phyloP scores from a whole-genome alignment of 2,113 vertebrate genomes.

The Chrysemys picta region DNA sequence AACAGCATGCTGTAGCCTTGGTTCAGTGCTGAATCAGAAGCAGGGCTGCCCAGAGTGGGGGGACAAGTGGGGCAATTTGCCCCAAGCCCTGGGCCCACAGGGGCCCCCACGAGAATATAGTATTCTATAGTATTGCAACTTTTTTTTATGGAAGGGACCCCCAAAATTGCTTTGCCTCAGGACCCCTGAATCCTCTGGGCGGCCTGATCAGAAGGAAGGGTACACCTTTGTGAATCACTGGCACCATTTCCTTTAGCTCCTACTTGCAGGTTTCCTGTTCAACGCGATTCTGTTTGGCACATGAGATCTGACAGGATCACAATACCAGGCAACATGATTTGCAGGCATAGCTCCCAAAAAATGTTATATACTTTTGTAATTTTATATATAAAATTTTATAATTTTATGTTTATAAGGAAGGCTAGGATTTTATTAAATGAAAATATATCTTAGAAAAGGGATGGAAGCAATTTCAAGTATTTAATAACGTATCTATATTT shows the following conservation, averaged over 20 bases:
- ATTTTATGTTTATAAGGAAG: slow-evolving; percentile 25
- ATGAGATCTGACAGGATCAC: not conserved
- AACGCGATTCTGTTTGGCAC: not conserved
- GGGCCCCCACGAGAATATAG: no score
- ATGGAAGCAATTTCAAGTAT: not conserved
- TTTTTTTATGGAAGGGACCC: no score
- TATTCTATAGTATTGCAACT: no score
- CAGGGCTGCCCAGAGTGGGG: no score
- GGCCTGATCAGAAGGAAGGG: not conserved
- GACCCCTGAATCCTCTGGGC: no score
- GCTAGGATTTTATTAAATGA: not conserved
- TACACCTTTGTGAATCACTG: not conserved
- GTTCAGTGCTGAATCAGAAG: not conserved
- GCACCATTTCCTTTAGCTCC: not conserved
- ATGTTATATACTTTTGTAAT: slow-evolving; percentile 15
- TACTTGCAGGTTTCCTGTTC: not conserved
- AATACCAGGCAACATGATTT: not conserved
- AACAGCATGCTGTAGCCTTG: not conserved
- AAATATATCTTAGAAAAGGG: not conserved
- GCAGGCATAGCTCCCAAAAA: not conserved
- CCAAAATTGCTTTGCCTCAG: no score
- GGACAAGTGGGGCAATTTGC: no score
- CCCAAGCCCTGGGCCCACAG: no score
- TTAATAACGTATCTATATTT: slow-evolving; percentile 12
- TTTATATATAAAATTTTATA: not conserved